Conservation (phyloP, 2,888 invertebrate species). For the Podabrus alpinus region DNA sequence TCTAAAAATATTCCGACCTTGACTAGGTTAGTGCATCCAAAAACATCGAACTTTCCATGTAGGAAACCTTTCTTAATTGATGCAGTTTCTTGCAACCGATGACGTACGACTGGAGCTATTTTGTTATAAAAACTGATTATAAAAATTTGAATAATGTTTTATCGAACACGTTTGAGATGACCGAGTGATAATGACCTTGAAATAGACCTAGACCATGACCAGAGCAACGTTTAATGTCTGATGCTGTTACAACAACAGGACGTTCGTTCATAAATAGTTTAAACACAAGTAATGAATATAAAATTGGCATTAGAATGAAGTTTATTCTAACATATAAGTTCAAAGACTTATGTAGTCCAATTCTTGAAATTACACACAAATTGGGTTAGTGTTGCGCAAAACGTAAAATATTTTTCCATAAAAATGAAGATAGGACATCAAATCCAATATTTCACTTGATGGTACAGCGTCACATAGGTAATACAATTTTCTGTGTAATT, state of each 20-base stretch:
- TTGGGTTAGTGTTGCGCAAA: not conserved
- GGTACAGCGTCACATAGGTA: not conserved
- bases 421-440: not conserved
- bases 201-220: slow-evolving; percentile 32
- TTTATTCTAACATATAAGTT: not conserved
- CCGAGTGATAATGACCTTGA: slow-evolving; percentile 26
- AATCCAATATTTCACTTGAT: not conserved
- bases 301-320: slow-evolving; percentile 14
- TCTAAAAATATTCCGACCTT: slow-evolving; percentile 32
- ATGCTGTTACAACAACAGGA: slow-evolving; percentile 24
- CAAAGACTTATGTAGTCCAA: not conserved
- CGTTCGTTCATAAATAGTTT: slow-evolving; percentile 21
- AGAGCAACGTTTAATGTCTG: slow-evolving; percentile 25
- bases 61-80: slow-evolving; percentile 4
- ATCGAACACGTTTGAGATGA: slow-evolving; percentile 14
- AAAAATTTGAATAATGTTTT: not conserved
- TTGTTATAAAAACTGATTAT: not conserved
- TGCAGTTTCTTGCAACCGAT: slow-evolving; percentile 6
- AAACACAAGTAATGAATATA: slow-evolving; percentile 23
- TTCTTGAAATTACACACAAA: not conserved
- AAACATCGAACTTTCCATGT: slow-evolving; percentile 21
- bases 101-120: not conserved
- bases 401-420: not conserved
- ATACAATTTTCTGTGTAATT: not conserved
- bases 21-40: slow-evolving; percentile 34